Percentiles rank a stretch among this genome's conserved stretches.
These are phyloP conservation scores for Drosophila aldrichi DNA, from an alignment of 2,888 invertebrate genomes.

Conservation along the genomic window DNA sequence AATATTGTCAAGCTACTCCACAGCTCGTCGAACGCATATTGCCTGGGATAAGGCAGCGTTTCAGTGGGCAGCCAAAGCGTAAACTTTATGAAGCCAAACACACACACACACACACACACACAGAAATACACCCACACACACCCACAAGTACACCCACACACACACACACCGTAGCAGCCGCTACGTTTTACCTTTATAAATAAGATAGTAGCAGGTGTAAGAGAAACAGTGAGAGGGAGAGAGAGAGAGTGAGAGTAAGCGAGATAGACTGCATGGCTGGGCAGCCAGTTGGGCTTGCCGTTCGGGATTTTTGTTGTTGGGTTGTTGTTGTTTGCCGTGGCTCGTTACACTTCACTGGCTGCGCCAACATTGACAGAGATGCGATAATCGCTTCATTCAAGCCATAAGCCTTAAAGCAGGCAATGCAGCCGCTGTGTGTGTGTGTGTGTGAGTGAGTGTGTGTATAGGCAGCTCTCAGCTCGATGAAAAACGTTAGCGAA, in stretches of 20 bases:
- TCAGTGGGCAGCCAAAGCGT: conserved; percentile 20
- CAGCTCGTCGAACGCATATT: background rate
- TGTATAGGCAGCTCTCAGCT: background rate
- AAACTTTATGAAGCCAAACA: conserved; percentile 60
- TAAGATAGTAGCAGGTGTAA: conserved; percentile 21
- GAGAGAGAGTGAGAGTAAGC: background rate
- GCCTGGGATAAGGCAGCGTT: conserved; percentile 37
- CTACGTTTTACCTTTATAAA: conserved; percentile 50
- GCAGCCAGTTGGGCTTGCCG: conserved; percentile 23
- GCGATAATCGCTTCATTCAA: conserved; percentile 80
- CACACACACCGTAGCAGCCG: no score
- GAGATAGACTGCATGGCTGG: conserved; percentile 5
- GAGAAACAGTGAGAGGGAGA: background rate
- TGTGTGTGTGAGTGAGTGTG: no score
- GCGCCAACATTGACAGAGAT: conserved; percentile 74
- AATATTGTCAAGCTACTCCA: conserved; percentile 36
- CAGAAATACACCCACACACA: conserved; percentile 7
- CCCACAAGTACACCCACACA: no score
- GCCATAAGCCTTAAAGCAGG: conserved; percentile 64
- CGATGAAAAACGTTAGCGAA: conserved; percentile 10
- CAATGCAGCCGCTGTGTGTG: conserved; percentile 25
- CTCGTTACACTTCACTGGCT: conserved; percentile 64
- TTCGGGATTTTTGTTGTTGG: conserved; percentile 45
- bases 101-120: conserved; percentile 12
- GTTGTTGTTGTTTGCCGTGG: conserved; percentile 55